Percentiles rank a stretch among this genome's conserved stretches.
phyloP scores from a whole-genome alignment of 2,797 vertebrate species.

The Thaleichthys pacificus region DNA sequence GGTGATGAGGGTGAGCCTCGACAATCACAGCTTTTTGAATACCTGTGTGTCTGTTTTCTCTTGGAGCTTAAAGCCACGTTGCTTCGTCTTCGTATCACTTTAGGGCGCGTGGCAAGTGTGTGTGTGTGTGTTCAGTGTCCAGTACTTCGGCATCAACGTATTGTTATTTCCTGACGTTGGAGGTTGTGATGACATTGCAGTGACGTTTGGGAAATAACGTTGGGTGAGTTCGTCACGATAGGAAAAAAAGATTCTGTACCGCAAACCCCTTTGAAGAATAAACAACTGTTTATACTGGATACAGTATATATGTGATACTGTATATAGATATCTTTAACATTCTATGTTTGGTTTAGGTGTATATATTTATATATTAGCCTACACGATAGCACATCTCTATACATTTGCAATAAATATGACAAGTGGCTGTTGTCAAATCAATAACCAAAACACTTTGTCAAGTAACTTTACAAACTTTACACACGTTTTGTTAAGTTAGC shows the following conservation, averaged over 20 bases:
- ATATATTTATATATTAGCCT: constrained; percentile 64
- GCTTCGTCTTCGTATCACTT: constrained; percentile 3
- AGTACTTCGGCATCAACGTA: not conserved
- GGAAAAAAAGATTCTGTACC: not conserved
- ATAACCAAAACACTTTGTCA: constrained; percentile 51
- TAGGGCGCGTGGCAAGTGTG: too few species aligned
- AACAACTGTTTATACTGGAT: constrained; percentile 37
- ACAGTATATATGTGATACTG: not conserved
- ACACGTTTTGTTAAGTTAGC: constrained; percentile 60
- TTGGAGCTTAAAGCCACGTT: not conserved
- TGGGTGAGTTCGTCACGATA: not conserved
- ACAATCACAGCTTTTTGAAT: constrained; percentile 6
- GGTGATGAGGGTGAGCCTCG: too few species aligned
- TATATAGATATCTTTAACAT: constrained; percentile 29
- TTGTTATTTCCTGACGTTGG: too few species aligned
- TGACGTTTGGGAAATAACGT: not conserved
- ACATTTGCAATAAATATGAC: constrained; percentile 70
- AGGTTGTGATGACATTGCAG: not conserved
- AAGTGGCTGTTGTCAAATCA: constrained; percentile 24
- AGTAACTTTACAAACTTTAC: constrained; percentile 40
- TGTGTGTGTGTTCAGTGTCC: not conserved
- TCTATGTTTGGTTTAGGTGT: constrained; percentile 49
- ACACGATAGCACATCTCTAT: constrained; percentile 57
- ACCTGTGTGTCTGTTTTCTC: constrained; percentile 4
- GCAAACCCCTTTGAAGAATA: constrained; percentile 42